phyloP scores from a whole-genome alignment of 1,140 invertebrate genomes.

The Diachasma alloeum region DNA sequence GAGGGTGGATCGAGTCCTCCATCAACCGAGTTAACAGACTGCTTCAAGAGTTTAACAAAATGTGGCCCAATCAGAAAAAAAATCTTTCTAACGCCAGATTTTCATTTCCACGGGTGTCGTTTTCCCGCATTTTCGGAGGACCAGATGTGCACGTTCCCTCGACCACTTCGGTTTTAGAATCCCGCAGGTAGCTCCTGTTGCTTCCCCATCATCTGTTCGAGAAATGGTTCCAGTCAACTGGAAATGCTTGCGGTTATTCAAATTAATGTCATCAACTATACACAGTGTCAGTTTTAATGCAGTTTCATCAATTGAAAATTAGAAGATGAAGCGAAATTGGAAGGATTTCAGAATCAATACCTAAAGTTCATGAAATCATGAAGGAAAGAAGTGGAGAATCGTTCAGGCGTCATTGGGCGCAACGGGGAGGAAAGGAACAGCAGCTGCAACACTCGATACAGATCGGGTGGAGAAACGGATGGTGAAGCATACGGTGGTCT shows the following conservation, averaged over 20 bases:
- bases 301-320: background rate
- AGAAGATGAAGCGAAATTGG: background rate
- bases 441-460: slow-evolving; percentile 62
- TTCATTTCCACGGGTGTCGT: slow-evolving; percentile 7
- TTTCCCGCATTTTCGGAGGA: background rate
- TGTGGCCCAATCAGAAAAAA: background rate
- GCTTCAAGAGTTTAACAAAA: background rate
- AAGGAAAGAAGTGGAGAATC: slow-evolving; percentile 36
- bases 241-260: background rate
- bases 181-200: background rate
- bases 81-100: background rate
- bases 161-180: background rate
- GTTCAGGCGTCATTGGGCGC: slow-evolving; percentile 17
- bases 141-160: background rate
- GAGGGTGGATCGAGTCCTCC: background rate
- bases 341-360: background rate
- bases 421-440: slow-evolving; percentile 52
- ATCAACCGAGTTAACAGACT: background rate
- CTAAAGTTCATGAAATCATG: slow-evolving; percentile 14
- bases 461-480: slow-evolving; percentile 40
- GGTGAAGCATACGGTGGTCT: slow-evolving; percentile 12
- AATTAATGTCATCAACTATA: background rate
- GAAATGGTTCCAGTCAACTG: background rate
- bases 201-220: background rate
- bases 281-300: background rate